These are phyloP conservation scores for Venustoraphidia nigricollis DNA, from an alignment of 2,888 invertebrate species.

Conservation along the genomic window DNA sequence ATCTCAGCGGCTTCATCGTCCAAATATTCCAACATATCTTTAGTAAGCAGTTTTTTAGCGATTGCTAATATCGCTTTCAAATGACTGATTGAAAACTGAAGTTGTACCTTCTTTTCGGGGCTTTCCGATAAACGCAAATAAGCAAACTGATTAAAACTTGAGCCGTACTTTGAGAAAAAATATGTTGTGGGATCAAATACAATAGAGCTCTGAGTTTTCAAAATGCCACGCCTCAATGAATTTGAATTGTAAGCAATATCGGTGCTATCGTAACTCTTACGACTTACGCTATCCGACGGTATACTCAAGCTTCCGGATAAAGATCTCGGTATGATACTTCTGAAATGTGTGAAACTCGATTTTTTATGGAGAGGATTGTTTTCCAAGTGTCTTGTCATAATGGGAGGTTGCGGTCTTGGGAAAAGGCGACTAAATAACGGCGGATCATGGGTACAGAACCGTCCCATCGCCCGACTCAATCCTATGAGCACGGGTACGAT, in stretches of 20 bases:
- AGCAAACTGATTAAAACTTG: conserved; percentile 82
- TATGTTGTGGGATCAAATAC: conserved; percentile 70
- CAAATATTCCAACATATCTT: conserved; percentile 63
- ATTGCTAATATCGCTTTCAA: conserved; percentile 62
- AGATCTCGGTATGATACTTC: conserved; percentile 84
- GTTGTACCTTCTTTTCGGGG: conserved; percentile 45
- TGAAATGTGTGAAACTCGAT: conserved; percentile 56
- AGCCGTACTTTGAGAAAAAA: conserved; percentile 84
- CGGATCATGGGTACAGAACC: conserved; percentile 63
- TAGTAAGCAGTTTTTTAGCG: conserved; percentile 73
- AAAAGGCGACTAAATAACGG: conserved; percentile 74
- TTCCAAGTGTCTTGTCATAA: conserved; percentile 18
- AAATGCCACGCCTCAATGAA: conserved; percentile 18
- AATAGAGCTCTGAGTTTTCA: conserved; percentile 23
- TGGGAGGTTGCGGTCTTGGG: conserved; percentile 57
- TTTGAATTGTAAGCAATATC: conserved; percentile 20
- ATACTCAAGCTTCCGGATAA: conserved; percentile 68
- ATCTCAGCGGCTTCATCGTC: conserved; percentile 76
- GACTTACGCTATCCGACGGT: conserved; percentile 31
- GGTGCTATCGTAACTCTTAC: conserved; percentile 20
- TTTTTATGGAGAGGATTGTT: conserved; percentile 30
- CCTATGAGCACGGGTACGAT: conserved; percentile 80
- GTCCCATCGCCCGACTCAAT: conserved; percentile 77
- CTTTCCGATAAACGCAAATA: conserved; percentile 64
- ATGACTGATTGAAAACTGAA: conserved; percentile 62